Percentiles rank a stretch among this genome's conserved stretches.
Conservation (phyloP, 2,113 vertebrate genomes). For the Archocentrus centrarchus region DNA sequence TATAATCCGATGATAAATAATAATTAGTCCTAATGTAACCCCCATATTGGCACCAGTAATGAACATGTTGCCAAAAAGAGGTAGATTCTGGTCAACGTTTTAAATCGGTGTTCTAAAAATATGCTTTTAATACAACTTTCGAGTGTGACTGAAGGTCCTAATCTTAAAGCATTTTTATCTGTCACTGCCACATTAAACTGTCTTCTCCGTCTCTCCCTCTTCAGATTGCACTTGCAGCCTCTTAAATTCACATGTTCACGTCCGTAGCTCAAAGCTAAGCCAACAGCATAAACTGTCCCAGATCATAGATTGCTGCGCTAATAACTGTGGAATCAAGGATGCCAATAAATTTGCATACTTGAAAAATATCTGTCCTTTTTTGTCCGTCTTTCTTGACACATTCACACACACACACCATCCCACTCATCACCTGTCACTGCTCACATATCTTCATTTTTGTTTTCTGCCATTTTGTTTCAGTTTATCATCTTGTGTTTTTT, state of each 20-base stretch:
- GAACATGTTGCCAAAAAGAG: background rate
- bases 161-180: background rate
- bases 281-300: conserved; percentile 2
- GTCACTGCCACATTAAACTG: background rate
- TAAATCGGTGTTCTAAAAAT: background rate
- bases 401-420: conserved; percentile 37
- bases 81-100: background rate
- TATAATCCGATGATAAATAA: background rate
- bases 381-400: conserved; percentile 19
- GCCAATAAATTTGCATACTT: conserved; percentile 20
- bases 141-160: background rate
- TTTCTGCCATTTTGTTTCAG: background rate
- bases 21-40: background rate
- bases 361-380: conserved; percentile 17
- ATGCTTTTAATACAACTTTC: background rate
- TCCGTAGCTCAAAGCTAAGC: background rate
- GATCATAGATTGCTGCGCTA: conserved; percentile 4
- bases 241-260: background rate
- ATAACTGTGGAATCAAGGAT: conserved; percentile 4
- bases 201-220: background rate
- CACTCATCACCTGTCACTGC: conserved; percentile 63
- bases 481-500: background rate
- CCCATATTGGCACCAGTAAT: background rate
- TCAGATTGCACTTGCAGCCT: background rate
- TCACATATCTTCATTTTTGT: conserved; percentile 22